Conservation (phyloP, 2,113 vertebrate species). For the Notothenia rossii region DNA sequence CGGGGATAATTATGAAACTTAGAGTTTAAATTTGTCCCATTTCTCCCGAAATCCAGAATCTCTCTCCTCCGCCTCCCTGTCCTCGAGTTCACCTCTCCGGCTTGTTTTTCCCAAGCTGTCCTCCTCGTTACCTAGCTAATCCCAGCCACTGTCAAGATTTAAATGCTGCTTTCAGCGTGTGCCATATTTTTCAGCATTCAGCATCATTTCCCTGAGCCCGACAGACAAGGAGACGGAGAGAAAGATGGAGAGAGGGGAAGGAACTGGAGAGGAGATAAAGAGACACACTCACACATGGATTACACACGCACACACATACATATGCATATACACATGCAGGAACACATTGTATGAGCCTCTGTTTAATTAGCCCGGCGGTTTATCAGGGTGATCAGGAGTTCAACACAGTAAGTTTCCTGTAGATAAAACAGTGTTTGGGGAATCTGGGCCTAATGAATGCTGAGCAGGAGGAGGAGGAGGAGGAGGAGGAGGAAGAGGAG, state of each 20-base stretch:
- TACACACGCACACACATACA: conserved; percentile 74
- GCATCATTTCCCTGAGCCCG: conserved; percentile 80
- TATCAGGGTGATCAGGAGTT: conserved; percentile 83
- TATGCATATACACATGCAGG: conserved; percentile 65
- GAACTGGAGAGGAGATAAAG: conserved; percentile 77
- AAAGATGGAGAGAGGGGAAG: conserved; percentile 18
- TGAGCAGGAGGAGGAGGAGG: conserved; percentile 42
- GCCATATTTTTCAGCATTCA: conserved; percentile 78
- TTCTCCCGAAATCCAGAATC: conserved; percentile 57
- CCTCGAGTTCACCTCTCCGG: conserved; percentile 81
- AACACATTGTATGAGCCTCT: conserved; percentile 71
- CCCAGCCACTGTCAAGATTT: conserved; percentile 83
- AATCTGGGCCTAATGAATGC: conserved; percentile 67
- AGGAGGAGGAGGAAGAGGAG: conserved; percentile 38
- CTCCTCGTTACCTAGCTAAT: conserved; percentile 82
- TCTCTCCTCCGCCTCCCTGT: conserved; percentile 73
- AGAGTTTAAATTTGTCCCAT: conserved; percentile 63
- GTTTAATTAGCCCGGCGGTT: conserved; percentile 83
- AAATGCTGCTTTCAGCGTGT: conserved; percentile 79
- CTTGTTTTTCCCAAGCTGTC: conserved; percentile 79
- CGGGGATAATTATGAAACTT: conserved; percentile 73
- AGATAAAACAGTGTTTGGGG: conserved; percentile 78
- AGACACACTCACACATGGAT: conserved; percentile 73
- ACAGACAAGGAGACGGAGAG: conserved; percentile 68
- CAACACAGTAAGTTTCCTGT: conserved; percentile 76